Evolutionary conservation across 2,797 vertebrate species (phyloP).

Genomic region (Diglossa cyanea): DNA sequence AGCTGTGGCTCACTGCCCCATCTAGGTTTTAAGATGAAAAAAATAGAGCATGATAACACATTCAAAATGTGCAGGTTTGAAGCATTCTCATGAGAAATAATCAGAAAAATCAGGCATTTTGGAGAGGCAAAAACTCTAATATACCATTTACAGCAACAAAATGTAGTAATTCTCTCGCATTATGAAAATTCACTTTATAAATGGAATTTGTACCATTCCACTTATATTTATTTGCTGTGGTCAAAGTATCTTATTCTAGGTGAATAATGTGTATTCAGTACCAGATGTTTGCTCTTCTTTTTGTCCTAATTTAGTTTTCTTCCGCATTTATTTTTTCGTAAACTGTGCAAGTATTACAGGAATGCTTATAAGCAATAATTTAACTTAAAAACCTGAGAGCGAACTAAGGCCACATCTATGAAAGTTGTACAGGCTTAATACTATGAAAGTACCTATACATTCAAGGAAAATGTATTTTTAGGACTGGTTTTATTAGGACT

Average conservation of each 20-base stretch:
- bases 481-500: neutral
- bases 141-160: neutral
- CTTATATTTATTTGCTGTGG: conserved; percentile 29
- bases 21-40: neutral
- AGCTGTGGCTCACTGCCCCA: neutral
- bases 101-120: neutral
- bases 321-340: neutral
- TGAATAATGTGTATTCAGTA: neutral
- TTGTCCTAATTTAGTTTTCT: neutral
- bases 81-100: neutral
- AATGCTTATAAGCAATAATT: neutral
- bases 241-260: neutral
- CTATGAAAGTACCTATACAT: neutral
- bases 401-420: neutral
- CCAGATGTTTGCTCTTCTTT: neutral
- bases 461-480: neutral
- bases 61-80: neutral
- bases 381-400: neutral
- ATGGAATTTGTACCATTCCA: neutral
- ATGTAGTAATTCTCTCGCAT: neutral
- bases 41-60: neutral
- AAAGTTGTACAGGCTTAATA: neutral
- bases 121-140: neutral
- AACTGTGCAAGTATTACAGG: neutral
- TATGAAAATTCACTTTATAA: neutral